Evolutionary conservation across 1,140 invertebrate genomes (phyloP).

Genomic region (Drosophila bocqueti): DNA sequence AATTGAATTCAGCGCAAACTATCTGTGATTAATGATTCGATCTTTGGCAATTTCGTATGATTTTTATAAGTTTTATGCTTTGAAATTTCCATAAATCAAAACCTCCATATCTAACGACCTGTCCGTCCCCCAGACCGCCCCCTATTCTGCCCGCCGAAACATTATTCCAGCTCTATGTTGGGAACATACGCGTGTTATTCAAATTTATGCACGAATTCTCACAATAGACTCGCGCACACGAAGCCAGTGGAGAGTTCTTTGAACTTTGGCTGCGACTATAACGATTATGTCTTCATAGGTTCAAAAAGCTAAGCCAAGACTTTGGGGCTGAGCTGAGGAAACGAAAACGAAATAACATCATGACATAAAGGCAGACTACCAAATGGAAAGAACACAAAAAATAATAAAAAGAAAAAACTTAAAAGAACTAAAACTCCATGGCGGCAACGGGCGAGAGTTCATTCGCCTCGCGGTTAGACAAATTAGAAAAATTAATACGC

Average conservation of each 20-base stretch:
- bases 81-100: conserved; percentile 45
- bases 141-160: not conserved
- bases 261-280: conserved; percentile 72
- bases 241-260: conserved; percentile 69
- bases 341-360: conserved; percentile 82
- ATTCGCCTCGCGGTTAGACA: conserved; percentile 76
- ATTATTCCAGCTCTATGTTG: conserved; percentile 36
- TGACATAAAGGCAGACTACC: conserved; percentile 67
- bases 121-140: not conserved
- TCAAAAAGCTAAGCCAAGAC: conserved; percentile 63
- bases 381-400: conserved; percentile 33
- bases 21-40: conserved; percentile 44
- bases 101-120: conserved; percentile 24
- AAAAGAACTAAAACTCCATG: conserved; percentile 55
- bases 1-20: conserved; percentile 33
- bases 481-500: conserved; percentile 83
- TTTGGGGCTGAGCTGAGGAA: conserved; percentile 44
- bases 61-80: conserved; percentile 50
- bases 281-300: conserved; percentile 82
- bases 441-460: conserved; percentile 60
- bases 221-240: conserved; percentile 59
- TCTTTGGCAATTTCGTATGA: conserved; percentile 36
- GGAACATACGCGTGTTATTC: conserved; percentile 49
- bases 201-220: conserved; percentile 82
- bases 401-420: conserved; percentile 20